Evolutionary conservation across 2,113 vertebrate genomes (phyloP).

Genomic region (Myocastor coypus): DNA sequence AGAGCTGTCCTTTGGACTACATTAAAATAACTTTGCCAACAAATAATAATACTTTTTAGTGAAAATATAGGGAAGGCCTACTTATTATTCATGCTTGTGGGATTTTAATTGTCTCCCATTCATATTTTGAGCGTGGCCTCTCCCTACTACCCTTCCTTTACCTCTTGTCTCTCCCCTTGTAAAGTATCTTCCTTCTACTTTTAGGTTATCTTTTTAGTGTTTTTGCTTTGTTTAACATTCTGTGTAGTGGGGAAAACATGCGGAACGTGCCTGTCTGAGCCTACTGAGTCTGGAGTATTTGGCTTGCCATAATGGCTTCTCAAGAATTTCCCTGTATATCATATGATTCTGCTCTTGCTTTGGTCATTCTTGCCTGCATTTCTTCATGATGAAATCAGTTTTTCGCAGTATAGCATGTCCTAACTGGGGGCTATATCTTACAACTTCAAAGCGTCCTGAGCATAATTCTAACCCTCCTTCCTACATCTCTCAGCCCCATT

Average conservation of each 20-base stretch:
- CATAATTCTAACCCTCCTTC: not conserved
- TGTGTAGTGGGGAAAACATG: not conserved
- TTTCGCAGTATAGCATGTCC: not conserved
- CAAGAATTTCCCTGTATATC: not conserved
- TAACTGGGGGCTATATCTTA: not conserved
- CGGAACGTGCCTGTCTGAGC: not conserved
- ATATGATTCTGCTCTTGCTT: not conserved
- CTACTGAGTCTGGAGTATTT: not conserved
- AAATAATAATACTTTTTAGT: not conserved
- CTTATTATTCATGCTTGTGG: not conserved
- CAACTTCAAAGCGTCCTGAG: no score
- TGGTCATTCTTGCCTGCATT: not conserved
- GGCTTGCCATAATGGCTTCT: not conserved
- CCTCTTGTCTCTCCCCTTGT: not conserved
- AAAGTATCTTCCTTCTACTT: not conserved
- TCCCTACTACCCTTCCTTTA: not conserved
- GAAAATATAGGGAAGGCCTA: not conserved
- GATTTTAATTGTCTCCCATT: not conserved
- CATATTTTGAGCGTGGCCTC: not conserved
- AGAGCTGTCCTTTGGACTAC: not conserved
- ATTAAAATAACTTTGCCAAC: not conserved
- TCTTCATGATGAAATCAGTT: not conserved
- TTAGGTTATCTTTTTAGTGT: not conserved
- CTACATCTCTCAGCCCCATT: no score
- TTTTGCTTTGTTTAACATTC: not conserved